These are phyloP conservation scores for Dasyornis broadbenti DNA, from an alignment of 2,113 vertebrate species.

Conservation along the genomic window DNA sequence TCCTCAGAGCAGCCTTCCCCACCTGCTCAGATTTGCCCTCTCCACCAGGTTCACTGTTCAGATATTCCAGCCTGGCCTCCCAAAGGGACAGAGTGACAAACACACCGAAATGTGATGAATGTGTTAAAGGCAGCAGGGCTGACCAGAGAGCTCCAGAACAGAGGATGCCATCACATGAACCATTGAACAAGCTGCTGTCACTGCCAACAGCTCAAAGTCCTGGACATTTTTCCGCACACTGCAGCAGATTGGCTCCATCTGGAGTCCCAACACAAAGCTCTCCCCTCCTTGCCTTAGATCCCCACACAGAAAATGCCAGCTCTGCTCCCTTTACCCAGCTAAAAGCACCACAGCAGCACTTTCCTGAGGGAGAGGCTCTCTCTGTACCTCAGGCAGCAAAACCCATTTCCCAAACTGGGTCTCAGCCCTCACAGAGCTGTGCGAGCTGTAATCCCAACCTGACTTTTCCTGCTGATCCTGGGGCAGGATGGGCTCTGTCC, in stretches of 20 bases:
- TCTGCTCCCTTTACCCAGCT: background rate
- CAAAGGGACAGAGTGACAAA: background rate
- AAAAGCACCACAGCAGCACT: background rate
- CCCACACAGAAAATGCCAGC: background rate
- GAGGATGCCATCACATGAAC: background rate
- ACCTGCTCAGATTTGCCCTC: background rate
- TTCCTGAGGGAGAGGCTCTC: background rate
- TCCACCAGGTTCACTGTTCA: background rate
- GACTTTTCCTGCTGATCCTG: accelerated
- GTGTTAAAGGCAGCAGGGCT: background rate
- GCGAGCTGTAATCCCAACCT: background rate
- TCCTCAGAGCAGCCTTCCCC: background rate
- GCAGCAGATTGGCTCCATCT: background rate
- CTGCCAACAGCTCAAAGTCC: background rate
- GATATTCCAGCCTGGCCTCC: background rate
- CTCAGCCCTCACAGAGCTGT: background rate
- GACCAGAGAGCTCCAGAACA: background rate
- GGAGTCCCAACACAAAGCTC: background rate
- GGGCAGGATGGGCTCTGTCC: background rate
- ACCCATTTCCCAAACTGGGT: background rate
- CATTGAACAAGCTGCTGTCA: background rate
- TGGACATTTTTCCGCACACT: background rate
- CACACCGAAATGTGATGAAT: background rate
- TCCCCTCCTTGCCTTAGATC: background rate
- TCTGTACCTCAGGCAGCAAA: background rate